Percentiles rank a stretch among this genome's conserved stretches.
These are phyloP conservation scores for Chloroceryle aenea DNA, from an alignment of 2,113 vertebrate species.

Conservation along the genomic window DNA sequence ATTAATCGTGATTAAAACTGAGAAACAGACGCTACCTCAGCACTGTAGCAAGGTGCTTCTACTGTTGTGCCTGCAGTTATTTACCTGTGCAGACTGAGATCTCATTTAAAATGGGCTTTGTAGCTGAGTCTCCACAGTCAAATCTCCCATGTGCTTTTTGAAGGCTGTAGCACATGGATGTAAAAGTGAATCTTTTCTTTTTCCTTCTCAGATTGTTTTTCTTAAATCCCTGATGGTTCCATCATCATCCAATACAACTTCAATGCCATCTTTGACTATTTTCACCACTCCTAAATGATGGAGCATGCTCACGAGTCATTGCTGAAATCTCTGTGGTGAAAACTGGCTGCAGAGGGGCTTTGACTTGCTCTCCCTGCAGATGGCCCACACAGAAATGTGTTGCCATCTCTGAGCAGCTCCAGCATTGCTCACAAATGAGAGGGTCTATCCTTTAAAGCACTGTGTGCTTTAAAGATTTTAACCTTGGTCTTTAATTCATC, in stretches of 20 bases:
- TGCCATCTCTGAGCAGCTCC: neutral
- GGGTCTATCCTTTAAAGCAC: neutral
- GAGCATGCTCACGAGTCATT: neutral
- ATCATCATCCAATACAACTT: neutral
- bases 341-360: neutral
- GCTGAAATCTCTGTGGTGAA: neutral
- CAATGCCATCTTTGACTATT: neutral
- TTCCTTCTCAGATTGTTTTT: neutral
- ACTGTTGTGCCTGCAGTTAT: neutral
- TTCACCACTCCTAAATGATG: neutral
- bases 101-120: neutral
- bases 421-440: neutral
- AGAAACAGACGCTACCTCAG: constrained; percentile 40
- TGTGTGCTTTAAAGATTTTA: neutral
- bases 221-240: neutral
- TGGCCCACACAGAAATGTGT: neutral
- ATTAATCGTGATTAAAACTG: constrained; percentile 24
- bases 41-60: neutral
- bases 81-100: neutral
- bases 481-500: neutral
- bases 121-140: neutral
- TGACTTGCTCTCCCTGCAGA: neutral
- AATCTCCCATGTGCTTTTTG: neutral
- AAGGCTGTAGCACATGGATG: neutral
- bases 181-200: neutral